Evolutionary conservation across 2,888 invertebrate genomes (phyloP).

Genomic region (Agrochola circellaris): DNA sequence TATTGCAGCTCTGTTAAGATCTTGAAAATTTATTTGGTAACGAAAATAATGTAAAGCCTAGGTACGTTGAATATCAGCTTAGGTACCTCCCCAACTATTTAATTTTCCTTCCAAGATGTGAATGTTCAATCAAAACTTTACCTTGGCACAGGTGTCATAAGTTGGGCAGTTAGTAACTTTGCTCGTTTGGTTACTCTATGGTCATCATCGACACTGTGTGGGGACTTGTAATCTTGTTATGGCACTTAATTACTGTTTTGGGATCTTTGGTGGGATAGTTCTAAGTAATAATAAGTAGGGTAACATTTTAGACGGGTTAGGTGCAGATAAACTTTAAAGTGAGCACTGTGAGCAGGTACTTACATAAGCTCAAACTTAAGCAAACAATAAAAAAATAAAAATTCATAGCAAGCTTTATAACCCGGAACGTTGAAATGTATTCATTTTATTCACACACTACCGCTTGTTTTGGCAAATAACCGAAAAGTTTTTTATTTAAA

Average conservation of each 20-base stretch:
- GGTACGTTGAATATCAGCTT: neutral
- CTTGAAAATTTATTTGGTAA: no score
- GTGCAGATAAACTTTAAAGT: conserved; percentile 27
- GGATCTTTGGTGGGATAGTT: conserved; percentile 53
- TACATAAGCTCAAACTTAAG: conserved; percentile 5
- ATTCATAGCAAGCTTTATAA: conserved; percentile 39
- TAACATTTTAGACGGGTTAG: conserved; percentile 23
- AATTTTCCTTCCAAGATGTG: conserved; percentile 63
- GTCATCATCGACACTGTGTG: conserved; percentile 67
- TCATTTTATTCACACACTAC: conserved; percentile 53
- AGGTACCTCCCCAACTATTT: conserved; percentile 44
- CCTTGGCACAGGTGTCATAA: conserved; percentile 74
- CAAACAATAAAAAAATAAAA: conserved; percentile 20
- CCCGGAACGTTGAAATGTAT: conserved; percentile 49
- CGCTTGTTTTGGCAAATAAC: conserved; percentile 37
- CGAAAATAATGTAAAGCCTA: neutral
- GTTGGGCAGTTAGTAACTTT: conserved; percentile 74
- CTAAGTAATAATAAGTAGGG: conserved; percentile 32
- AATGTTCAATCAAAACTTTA: conserved; percentile 73
- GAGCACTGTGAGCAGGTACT: neutral
- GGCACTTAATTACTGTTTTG: conserved; percentile 67
- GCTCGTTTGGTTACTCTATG: conserved; percentile 74
- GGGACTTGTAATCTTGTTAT: conserved; percentile 67
- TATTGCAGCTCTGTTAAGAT: no score
- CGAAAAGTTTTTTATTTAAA: conserved; percentile 45